Evolutionary conservation across 2,113 vertebrate species (phyloP).

Genomic region (Podilymbus podiceps): DNA sequence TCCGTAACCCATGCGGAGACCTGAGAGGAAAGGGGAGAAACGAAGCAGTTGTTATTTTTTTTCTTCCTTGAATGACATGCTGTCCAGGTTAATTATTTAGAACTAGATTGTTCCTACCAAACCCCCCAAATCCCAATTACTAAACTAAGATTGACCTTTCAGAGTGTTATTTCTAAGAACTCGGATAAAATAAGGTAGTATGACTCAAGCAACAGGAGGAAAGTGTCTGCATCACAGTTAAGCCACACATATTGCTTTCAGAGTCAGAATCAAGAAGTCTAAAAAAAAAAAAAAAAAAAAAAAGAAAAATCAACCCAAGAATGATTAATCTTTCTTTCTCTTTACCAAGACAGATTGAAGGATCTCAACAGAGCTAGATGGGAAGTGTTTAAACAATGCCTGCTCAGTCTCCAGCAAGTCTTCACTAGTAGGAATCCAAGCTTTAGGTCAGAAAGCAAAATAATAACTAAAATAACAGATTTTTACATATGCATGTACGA

Average conservation of each 20-base stretch:
- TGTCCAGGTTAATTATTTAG: neutral
- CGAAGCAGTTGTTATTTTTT: neutral
- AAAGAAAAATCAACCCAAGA: neutral
- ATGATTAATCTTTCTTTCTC: neutral
- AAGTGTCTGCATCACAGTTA: conserved; percentile 9
- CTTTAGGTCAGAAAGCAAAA: neutral
- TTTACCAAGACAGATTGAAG: neutral
- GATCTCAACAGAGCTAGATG: neutral
- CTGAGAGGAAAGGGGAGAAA: neutral
- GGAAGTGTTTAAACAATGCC: neutral
- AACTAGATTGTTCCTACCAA: neutral
- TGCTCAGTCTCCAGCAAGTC: neutral
- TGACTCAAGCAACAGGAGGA: conserved; percentile 42
- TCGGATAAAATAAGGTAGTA: conserved; percentile 37
- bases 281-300: neutral
- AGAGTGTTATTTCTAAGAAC: conserved; percentile 38
- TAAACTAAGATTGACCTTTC: conserved; percentile 54
- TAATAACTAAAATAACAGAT: neutral
- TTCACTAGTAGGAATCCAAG: neutral
- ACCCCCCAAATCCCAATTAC: conserved; percentile 10
- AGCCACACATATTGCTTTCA: neutral
- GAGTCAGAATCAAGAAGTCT: conserved; percentile 9
- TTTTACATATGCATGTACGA: neutral
- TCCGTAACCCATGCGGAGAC: neutral
- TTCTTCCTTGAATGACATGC: neutral